Conservation (phyloP, 1,140 invertebrate genomes). For the Amphibalanus amphitrite region DNA sequence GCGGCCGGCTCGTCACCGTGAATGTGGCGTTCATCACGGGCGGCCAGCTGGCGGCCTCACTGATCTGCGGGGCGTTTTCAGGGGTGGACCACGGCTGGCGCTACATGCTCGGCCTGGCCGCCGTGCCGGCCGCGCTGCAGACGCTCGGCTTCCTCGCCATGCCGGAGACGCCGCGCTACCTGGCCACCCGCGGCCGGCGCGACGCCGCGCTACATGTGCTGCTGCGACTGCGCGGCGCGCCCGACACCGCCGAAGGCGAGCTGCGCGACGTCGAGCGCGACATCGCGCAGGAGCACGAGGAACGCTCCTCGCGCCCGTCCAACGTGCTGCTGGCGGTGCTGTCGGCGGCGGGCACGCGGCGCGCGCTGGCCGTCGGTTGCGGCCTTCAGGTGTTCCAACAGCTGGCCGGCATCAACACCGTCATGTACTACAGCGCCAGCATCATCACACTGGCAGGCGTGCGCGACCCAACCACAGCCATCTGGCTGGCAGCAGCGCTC, state of each 20-base stretch:
- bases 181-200: background rate
- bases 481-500: background rate
- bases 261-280: no score
- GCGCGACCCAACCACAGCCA: background rate
- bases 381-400: conserved; percentile 39
- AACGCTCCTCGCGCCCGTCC: no score
- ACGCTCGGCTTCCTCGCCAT: background rate
- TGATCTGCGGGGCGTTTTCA: background rate
- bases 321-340: no score
- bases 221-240: no score
- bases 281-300: no score
- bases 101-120: background rate
- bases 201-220: no score
- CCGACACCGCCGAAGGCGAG: no score
- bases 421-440: no score
- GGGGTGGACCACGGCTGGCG: background rate
- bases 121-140: background rate
- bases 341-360: no score
- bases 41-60: background rate
- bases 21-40: background rate
- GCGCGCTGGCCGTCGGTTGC: conserved; percentile 33
- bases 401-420: conserved; percentile 41
- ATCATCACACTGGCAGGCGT: no score
- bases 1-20: conserved; percentile 24
- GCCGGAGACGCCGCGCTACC: background rate